A percentile compares a stretch with the other conserved stretches of the same genome.
Conservation (phyloP, 2,888 invertebrate species). For the Epirrhoe alternata region DNA sequence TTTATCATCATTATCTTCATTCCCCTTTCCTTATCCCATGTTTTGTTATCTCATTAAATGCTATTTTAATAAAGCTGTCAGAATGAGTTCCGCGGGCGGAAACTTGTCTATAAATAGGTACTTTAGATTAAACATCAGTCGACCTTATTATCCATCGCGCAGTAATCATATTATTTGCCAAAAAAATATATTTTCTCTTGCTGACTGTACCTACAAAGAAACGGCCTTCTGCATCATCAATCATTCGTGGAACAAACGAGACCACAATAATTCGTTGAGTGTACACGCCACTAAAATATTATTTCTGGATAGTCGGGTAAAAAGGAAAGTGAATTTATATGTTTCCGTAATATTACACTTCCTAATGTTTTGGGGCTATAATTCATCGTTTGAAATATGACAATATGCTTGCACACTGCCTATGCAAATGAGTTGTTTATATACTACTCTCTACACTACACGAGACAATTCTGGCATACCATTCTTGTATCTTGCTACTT, state of each 20-base stretch:
- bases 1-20: too few species aligned
- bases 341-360: conserved; percentile 37
- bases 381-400: conserved; percentile 39
- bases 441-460: too few species aligned
- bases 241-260: conserved; percentile 49
- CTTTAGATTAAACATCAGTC: too few species aligned
- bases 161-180: neutral
- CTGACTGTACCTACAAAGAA: conserved; percentile 32
- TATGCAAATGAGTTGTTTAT: neutral
- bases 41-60: too few species aligned
- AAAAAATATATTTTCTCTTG: neutral
- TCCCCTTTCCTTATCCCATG: too few species aligned
- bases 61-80: too few species aligned
- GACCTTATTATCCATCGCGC: too few species aligned
- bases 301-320: conserved; percentile 39
- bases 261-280: conserved; percentile 48
- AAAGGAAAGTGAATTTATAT: conserved; percentile 41
- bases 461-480: too few species aligned
- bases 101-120: too few species aligned
- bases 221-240: conserved; percentile 46
- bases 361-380: conserved; percentile 35
- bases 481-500: too few species aligned
- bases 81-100: too few species aligned
- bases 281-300: conserved; percentile 49
- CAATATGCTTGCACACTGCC: conserved; percentile 32